These are phyloP conservation scores for Sphecodes monilicornis DNA, from an alignment of 2,888 invertebrate species.

Conservation along the genomic window DNA sequence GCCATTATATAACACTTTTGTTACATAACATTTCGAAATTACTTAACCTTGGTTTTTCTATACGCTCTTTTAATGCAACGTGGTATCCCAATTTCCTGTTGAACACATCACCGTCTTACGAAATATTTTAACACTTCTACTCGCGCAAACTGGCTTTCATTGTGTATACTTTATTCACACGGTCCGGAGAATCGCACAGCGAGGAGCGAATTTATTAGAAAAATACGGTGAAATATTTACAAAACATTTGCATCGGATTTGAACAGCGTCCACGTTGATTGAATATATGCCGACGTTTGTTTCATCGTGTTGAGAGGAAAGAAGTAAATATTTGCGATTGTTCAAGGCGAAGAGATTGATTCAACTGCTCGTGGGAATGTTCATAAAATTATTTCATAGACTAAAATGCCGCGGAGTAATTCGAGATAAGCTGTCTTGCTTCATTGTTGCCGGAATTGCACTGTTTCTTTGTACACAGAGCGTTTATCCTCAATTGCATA, in stretches of 20 bases:
- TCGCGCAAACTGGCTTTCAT: too few species aligned
- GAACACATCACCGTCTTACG: too few species aligned
- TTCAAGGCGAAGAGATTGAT: background rate
- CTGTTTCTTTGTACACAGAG: background rate
- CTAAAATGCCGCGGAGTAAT: background rate
- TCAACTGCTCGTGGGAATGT: background rate
- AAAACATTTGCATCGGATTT: background rate
- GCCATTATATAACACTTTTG: background rate
- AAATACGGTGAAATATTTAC: background rate
- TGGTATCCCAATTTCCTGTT: background rate
- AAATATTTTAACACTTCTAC: background rate
- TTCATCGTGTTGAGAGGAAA: background rate
- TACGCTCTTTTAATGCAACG: background rate
- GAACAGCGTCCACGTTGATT: background rate
- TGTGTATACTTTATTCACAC: background rate
- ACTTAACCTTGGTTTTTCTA: background rate
- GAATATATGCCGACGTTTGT: background rate
- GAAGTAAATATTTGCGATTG: background rate
- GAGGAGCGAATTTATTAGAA: background rate
- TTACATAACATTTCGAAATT: background rate
- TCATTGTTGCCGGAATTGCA: conserved; percentile 13
- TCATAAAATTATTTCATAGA: background rate
- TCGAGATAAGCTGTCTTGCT: background rate
- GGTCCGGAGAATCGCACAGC: background rate
- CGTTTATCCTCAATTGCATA: conserved; percentile 24